Evolutionary conservation across 1,140 invertebrate species (phyloP).

Genomic region (Achroia grisella): DNA sequence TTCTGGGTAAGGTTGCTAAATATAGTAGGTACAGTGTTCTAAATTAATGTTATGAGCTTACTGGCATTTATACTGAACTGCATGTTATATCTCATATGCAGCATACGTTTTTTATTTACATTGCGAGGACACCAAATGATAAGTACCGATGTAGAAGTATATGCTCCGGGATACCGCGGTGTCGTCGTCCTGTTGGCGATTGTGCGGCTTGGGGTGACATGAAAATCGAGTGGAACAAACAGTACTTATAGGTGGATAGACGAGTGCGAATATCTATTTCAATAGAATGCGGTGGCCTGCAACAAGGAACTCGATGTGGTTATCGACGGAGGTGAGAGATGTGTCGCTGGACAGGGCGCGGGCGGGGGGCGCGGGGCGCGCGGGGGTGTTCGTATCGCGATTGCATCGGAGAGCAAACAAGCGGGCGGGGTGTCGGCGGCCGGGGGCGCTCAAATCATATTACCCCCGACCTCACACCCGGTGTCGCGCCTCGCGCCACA

Average conservation of each 20-base stretch:
- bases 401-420: slow-evolving; percentile 71
- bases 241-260: slow-evolving; percentile 50
- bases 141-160: background rate
- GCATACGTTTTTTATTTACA: too few species aligned
- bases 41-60: too few species aligned
- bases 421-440: slow-evolving; percentile 52
- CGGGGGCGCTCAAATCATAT: slow-evolving; percentile 64
- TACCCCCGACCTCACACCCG: slow-evolving; percentile 57
- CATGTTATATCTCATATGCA: too few species aligned
- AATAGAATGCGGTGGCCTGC: slow-evolving; percentile 61
- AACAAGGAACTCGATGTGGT: slow-evolving; percentile 65
- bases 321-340: slow-evolving; percentile 65
- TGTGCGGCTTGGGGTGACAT: slow-evolving; percentile 27
- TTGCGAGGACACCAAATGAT: too few species aligned
- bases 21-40: too few species aligned
- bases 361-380: slow-evolving; percentile 19
- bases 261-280: slow-evolving; percentile 54
- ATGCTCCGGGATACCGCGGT: background rate
- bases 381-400: slow-evolving; percentile 51
- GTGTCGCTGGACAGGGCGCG: slow-evolving; percentile 30
- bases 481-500: slow-evolving; percentile 28
- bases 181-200: slow-evolving; percentile 13
- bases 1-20: too few species aligned
- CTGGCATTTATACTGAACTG: too few species aligned
- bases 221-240: slow-evolving; percentile 37